phyloP scores from a whole-genome alignment of 2,113 vertebrate genomes.

The Bos indicus region DNA sequence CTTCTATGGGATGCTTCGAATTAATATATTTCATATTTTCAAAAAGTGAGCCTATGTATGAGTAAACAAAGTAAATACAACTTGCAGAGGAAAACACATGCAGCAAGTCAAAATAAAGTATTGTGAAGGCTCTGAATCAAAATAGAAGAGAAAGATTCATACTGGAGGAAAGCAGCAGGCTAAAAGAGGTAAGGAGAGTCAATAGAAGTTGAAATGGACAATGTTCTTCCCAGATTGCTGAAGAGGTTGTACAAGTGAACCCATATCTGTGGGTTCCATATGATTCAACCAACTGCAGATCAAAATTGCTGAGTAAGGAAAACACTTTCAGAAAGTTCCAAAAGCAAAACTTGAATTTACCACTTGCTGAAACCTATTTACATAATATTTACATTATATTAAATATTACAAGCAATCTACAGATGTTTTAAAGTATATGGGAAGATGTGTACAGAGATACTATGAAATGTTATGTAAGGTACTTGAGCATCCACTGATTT shows the following conservation, averaged over 20 bases:
- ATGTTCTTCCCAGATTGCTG: neutral
- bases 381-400: neutral
- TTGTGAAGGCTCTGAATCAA: neutral
- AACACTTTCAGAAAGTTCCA: neutral
- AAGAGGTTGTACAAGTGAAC: neutral
- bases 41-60: neutral
- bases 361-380: neutral
- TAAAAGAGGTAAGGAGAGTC: neutral
- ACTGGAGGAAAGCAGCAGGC: neutral
- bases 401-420: neutral
- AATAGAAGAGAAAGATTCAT: neutral
- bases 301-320: neutral
- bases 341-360: neutral
- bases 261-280: neutral
- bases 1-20: neutral
- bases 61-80: neutral
- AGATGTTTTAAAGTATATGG: neutral
- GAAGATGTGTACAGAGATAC: neutral
- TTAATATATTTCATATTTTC: neutral
- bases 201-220: neutral
- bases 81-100: neutral
- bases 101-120: neutral
- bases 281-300: neutral
- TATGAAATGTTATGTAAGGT: neutral
- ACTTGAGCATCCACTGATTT: neutral